A percentile compares a stretch with the other conserved stretches of the same genome.
phyloP scores from a whole-genome alignment of 2,888 invertebrate species.

The Philhelius pedissequus region DNA sequence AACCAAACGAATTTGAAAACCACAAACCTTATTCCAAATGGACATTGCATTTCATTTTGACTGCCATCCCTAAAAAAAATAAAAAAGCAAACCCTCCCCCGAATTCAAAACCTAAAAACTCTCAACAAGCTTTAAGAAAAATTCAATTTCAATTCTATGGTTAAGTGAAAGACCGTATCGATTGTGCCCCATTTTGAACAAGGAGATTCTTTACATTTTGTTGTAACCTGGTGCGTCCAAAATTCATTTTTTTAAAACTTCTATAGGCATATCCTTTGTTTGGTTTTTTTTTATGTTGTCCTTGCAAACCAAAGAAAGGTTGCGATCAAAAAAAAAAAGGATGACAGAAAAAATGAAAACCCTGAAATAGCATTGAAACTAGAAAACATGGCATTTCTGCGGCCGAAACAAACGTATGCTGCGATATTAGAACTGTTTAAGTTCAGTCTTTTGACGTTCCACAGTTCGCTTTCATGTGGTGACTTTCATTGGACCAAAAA shows the following conservation, averaged over 20 bases:
- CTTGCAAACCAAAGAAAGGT: constrained; percentile 6
- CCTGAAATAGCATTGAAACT: constrained; percentile 56
- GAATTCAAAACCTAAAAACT: background rate
- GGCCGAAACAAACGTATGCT: constrained; percentile 50
- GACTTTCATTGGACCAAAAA: constrained; percentile 71
- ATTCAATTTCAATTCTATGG: constrained; percentile 47
- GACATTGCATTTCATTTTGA: constrained; percentile 7
- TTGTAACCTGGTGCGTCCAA: constrained; percentile 47
- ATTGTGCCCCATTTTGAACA: constrained; percentile 6
- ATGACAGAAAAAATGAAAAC: constrained; percentile 3
- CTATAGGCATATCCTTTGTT: background rate
- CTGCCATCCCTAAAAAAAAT: background rate
- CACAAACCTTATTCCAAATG: constrained; percentile 45
- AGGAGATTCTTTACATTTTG: constrained; percentile 17
- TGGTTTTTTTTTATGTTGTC: background rate
- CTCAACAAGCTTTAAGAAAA: constrained; percentile 29
- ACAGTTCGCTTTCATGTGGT: constrained; percentile 69
- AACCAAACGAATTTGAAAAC: background rate
- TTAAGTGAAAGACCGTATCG: constrained; percentile 20
- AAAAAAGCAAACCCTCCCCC: background rate
- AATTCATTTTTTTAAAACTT: constrained; percentile 17
- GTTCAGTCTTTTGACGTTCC: constrained; percentile 65
- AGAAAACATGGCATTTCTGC: constrained; percentile 66
- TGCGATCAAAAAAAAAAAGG: constrained; percentile 8
- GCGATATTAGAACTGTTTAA: constrained; percentile 60